Base-by-base conservation (phyloP, 2,888 invertebrate genomes). In the Oscheius sp. region DNA sequence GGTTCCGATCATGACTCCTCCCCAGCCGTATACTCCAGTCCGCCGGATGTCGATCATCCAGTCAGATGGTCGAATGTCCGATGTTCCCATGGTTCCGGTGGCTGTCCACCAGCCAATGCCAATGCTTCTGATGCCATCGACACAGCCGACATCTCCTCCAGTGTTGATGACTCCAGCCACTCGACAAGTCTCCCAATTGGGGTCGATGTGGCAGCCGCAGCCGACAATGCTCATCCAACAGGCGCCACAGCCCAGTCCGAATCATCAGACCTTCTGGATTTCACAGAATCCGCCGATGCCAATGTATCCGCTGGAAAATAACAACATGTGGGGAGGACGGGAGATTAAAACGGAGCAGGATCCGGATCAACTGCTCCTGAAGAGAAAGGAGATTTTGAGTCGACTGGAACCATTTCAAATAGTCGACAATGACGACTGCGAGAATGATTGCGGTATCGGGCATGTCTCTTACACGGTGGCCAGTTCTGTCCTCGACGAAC, bases 381-480 rank as follows among this genome's bases (percentile, higher is more conserved):
- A 82, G 41, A 58, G 85, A 23, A 69, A 80, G 21, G 85, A 85
- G 69, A 85, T 85, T 35, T 41, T 21, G 63, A 79, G 77, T 35
- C 79, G 77, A 7, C 71, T 77, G 25, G 74, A 70, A 1, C 76
- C 76, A 9, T 76, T 77, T 7, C 64, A 73, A 1, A 61, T 78
- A 12, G 68, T 72, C 21, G 81, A 81, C 49, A 81, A 79, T 16
- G 80, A 79, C 21, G 75, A 71, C 12, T 76, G 78, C 59, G 66
- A 66, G 25, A 66, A 66, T 27, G 77, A 82, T 25, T 73, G 77
- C n/a, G 79, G 77, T 12, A 73, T 81, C 59, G 85, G 85, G 7
- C 87, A 87, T 68, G 86, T 87, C 25, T 83, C 84, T n/a, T 87
- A 84, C 64, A 86, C 86, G 6, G 86, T 71, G 13, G 77, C 75